Base-by-base conservation (phyloP, 1,140 invertebrate genomes). In the Solenopsis invicta region DNA sequence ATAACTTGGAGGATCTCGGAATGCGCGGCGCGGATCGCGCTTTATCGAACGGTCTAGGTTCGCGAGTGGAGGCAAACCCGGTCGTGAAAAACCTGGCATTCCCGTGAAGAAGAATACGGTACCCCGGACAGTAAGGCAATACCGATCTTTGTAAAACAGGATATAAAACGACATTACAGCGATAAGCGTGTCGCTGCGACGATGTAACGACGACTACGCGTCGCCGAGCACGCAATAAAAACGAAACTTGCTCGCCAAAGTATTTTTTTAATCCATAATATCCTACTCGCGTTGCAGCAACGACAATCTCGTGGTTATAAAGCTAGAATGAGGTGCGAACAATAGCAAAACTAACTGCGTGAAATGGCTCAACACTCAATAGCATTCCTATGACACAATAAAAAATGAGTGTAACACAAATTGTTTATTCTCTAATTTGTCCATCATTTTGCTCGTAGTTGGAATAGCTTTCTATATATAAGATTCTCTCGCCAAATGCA, bases 101-200 rank as follows among this genome's bases (percentile, higher is more conserved):
- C 74, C 61, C 72, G 59, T 9, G 18, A 16, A 85, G 71, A 8
- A 41, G 29, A 50, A 69, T 48, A 76, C 81, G 21, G 13, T 13
- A 24, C 0, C 66, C 18, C 21, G 37, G 18, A 52, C 34, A 13
- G 50, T 29, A 16, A 18, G 77, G n/a, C 69, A 52, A 66, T 54
- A n/a, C 61, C 64, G 64, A 78, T 80, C 85, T 86, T 81, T 76
- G 77, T 69, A 67, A 67, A 78, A 86, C 62, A 59, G 67, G 85
- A 45, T 87, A 74, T 87, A 85, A 87, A 86, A 86, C 41, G 64
- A 67, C 64, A 41, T 67, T 54, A 62, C 24, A 29, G 37, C 59
- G 52, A 72, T 81, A 72, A 84, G 24, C 45, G 82, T 69, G 56
- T 67, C 54, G 34, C 69, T 59, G 59, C 13, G 37, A 59, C 71